Evolutionary conservation across 2,113 vertebrate species (phyloP), one percentile per base, ranked within the genome.

Genomic region (Siphamia tubifer): DNA sequence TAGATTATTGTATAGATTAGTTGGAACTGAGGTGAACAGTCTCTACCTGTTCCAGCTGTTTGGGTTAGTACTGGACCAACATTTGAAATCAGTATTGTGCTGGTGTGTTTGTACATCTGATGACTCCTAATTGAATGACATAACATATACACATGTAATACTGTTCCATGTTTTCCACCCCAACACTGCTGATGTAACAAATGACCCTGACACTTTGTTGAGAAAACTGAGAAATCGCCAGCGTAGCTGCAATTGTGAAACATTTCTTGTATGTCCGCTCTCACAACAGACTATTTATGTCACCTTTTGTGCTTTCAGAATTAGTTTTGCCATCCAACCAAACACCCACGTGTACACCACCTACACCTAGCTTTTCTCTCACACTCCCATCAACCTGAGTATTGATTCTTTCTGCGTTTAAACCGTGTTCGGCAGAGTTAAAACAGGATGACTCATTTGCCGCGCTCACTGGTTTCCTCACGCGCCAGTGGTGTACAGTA

Each of bases 371-470:
- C 64, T 64, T 8, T n/a, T n/a, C 68, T 39, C 56, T 40, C 56
- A 68, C 53, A 34, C 39, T 51, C 34, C 39, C 58, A 51, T 70
- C 80, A 68, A 40, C 64, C 51, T 67, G 25, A 40, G 27, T 53
- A 78, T 84, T 56, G 72, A 82, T 83, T 75, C 40, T 48, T 52
- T 23, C 55, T 49, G 44, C 72, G 42, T 78, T 65, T 76, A 58
- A 63, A 69, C 58, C 21, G 42, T 40, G 48, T 74, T 79, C 54
- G 43, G 45, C 43, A 57, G 64, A 74, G 54, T 45, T 77, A 51
- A 65, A 78, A 47, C 31, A 35, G 65, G 49, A 74, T 75, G 79
- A 84, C 12, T 86, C 74, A 81, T 67, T 82, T 8, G 11, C 48
- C 0, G 25, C 52, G 63, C 60, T 38, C 51, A 53, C 74, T 83